Evolutionary conservation across 1,140 invertebrate genomes (phyloP).

Genomic region (Limonius californicus): DNA sequence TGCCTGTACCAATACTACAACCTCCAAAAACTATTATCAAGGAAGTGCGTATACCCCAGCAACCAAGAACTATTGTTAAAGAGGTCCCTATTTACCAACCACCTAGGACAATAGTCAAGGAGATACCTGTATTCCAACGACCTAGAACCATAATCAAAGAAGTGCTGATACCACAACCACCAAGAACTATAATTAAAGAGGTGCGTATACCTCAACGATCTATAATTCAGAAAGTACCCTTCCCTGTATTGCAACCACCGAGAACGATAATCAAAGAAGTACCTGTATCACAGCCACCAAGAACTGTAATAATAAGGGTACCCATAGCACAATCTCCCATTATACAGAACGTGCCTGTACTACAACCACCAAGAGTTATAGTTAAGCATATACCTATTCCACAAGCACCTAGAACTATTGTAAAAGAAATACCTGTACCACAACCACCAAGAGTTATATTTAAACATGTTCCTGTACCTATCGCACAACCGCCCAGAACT

Average conservation of each 20-base stretch:
- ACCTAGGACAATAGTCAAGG: too few species aligned
- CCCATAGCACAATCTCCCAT: too few species aligned
- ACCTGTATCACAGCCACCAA: too few species aligned
- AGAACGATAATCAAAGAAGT: too few species aligned
- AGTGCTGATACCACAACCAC: neutral
- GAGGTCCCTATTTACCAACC: neutral
- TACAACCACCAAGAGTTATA: neutral
- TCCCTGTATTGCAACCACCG: too few species aligned
- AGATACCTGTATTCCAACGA: too few species aligned
- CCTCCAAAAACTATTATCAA: too few species aligned
- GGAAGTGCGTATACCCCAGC: too few species aligned
- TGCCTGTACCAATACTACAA: too few species aligned
- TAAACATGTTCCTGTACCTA: neutral
- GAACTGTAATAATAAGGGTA: too few species aligned
- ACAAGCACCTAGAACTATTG: neutral
- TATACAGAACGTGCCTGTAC: too few species aligned
- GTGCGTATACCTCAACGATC: neutral
- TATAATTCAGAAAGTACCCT: neutral
- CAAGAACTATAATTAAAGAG: constrained; percentile 16
- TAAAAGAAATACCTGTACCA: neutral
- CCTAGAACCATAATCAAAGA: too few species aligned
- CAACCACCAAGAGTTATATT: neutral
- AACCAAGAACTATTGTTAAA: neutral
- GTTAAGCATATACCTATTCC: neutral
- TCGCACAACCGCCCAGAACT: neutral